Evolutionary conservation across 2,797 vertebrate species (phyloP), one percentile per base, ranked within the genome.

Genomic region (Epinephelus awoara): DNA sequence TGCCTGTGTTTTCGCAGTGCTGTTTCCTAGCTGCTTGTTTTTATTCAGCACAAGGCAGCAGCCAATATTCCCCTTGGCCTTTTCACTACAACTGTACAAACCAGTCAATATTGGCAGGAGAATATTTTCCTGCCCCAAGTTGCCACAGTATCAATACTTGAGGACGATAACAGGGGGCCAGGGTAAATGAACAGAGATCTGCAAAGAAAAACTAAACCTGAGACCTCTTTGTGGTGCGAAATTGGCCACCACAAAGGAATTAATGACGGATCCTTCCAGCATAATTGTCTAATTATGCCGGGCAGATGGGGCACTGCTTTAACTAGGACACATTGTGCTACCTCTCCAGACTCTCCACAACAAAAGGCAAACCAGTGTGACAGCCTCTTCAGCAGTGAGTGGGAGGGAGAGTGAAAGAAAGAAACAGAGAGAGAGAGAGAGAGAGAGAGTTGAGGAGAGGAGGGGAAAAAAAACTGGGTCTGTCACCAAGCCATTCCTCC

Each of bases 261-360:
- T 94, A 94, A 95, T 95, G 93, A 93, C 89, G 89, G 93, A 93
- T 94, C 91, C 92, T 94, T 92, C 88, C 93, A 89, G 92, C 90
- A 90, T 95, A 95, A 95, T 95, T 95, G 94, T 94, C 91, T 95
- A 95, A 95, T 96, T 95, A 95, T 92, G 92, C 87, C 68, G 88
- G 94, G 94, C 95, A 95, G 94, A 95, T 95, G 94, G 95, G 94
- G 92, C 90, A 91, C 92, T 89, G 91, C 91, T 94, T 94, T 96
- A 96, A 95, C 94, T 95, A 93, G 94, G 95, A 95, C 95, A 95
- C 93, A 90, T 94, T 94, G 93, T 94, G 92, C 94, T 94, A 92
- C 92, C 93, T 95, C 94, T 94, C 93, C 92, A 92, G 92, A 94
- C 92, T 92, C 92, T 89, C 89, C 90, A 95, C 92, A 94, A 94